A percentile compares a stretch with the other conserved stretches of the same genome.
These are phyloP conservation scores for Rapana venosa DNA, from an alignment of 2,888 invertebrate species.

Conservation along the genomic window DNA sequence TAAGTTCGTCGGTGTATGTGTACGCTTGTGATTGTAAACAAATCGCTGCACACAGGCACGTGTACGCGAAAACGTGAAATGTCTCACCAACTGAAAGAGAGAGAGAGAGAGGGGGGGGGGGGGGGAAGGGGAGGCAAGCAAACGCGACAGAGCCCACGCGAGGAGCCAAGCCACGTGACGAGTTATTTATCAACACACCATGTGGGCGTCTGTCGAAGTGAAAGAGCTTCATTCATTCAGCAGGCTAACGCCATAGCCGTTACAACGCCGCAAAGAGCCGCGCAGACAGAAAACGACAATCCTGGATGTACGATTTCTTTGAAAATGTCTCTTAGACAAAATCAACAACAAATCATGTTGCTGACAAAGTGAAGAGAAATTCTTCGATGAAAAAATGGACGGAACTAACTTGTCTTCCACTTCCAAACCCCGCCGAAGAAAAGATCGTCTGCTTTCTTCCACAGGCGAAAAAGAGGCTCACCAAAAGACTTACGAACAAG, in stretches of 20 bases:
- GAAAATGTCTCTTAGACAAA: not conserved
- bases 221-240: not conserved
- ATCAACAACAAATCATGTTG: not conserved
- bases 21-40: no score
- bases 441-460: not conserved
- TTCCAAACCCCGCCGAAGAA: not conserved
- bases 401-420: not conserved
- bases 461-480: not conserved
- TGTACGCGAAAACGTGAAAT: no score
- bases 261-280: not conserved
- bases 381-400: not conserved
- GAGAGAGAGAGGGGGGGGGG: no score
- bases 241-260: no score
- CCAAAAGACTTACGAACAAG: not conserved
- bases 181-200: constrained; percentile 22
- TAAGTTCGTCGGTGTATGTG: no score
- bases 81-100: no score
- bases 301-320: no score
- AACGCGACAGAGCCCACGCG: constrained; percentile 11
- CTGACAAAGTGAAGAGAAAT: not conserved
- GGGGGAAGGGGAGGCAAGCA: not conserved
- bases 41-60: no score
- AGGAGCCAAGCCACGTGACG: not conserved
- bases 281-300: no score
- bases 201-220: constrained; percentile 17